phyloP scores from a whole-genome alignment of 2,888 invertebrate genomes.

The Piscicola geometra region DNA sequence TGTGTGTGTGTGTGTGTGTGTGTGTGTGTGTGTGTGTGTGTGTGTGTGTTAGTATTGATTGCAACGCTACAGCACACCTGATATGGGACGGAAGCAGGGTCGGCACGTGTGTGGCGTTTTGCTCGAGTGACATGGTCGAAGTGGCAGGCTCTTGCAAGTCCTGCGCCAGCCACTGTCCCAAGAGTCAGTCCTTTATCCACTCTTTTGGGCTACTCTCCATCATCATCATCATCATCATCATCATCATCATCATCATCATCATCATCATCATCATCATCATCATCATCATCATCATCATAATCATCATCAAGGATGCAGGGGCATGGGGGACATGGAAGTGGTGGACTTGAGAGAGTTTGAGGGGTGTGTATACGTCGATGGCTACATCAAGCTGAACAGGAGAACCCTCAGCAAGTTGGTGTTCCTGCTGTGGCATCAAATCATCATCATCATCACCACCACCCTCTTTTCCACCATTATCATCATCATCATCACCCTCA shows the following conservation, averaged over 20 bases:
- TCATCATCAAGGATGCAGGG: background rate
- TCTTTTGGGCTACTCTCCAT: constrained; percentile 8
- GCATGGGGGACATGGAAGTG: too few species aligned
- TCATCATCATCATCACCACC: too few species aligned
- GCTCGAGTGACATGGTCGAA: constrained; percentile 63
- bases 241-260: constrained; percentile 31
- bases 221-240: too few species aligned
- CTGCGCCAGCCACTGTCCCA: constrained; percentile 90
- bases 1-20: constrained; percentile 13
- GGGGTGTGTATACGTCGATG: too few species aligned
- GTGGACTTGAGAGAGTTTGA: too few species aligned
- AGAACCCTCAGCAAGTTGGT: too few species aligned
- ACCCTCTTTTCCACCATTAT: too few species aligned
- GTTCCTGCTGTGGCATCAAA: too few species aligned
- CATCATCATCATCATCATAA: constrained; percentile 30
- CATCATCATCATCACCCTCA: too few species aligned
- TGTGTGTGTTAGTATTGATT: constrained; percentile 6
- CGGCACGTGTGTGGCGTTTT: constrained; percentile 83
- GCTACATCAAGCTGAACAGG: too few species aligned
- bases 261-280: constrained; percentile 24
- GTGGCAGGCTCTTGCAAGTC: constrained; percentile 84
- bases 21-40: constrained; percentile 16
- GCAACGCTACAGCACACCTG: constrained; percentile 32
- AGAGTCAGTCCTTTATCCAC: constrained; percentile 54
- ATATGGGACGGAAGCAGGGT: constrained; percentile 59